phyloP scores from a whole-genome alignment of 2,113 vertebrate species.

The Benitochromis conjunctus region DNA sequence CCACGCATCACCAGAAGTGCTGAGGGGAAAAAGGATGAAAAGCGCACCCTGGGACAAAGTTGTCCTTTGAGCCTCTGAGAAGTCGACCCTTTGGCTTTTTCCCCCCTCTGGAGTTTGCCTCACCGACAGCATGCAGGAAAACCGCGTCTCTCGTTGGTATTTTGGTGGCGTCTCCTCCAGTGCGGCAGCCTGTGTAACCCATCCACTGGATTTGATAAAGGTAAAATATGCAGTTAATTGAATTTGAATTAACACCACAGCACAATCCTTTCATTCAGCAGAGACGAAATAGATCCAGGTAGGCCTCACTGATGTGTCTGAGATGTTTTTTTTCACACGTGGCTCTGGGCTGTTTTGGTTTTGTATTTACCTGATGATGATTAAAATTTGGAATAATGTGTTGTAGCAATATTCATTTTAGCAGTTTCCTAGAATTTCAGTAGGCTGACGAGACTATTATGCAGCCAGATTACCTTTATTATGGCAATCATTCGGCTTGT shows the following conservation, averaged over 20 bases:
- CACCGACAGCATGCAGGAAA: not conserved
- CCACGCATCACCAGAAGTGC: not conserved
- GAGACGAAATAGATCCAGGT: not conserved
- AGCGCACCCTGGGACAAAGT: not conserved
- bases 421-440: not conserved
- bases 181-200: not conserved
- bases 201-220: slow-evolving; percentile 30
- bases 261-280: not conserved
- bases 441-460: not conserved
- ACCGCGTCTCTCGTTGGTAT: not conserved
- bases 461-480: not conserved
- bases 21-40: not conserved
- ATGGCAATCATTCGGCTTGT: not conserved
- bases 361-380: not conserved
- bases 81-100: not conserved
- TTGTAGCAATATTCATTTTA: not conserved
- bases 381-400: not conserved
- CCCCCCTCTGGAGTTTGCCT: not conserved
- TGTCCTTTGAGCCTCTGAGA: not conserved
- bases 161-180: slow-evolving; percentile 7
- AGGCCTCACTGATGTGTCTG: not conserved
- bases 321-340: not conserved
- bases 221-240: not conserved
- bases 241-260: not conserved
- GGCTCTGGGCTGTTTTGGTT: not conserved